Evolutionary conservation across 1,140 invertebrate genomes (phyloP), one percentile per base, ranked within the genome.

Genomic region (Ditylenchus dipsaci): DNA sequence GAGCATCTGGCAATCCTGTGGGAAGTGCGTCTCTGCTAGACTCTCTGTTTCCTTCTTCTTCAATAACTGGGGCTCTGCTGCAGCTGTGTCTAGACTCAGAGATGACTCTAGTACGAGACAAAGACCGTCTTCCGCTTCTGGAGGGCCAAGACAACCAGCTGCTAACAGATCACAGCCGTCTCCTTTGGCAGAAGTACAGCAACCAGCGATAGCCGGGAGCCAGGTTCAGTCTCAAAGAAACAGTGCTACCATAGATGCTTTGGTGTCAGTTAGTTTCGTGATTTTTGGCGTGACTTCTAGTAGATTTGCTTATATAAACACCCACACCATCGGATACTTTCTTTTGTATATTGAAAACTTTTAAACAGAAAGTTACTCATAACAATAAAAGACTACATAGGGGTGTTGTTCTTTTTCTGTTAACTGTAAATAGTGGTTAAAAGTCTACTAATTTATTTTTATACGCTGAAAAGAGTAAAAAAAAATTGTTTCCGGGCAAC

Each of bases 111-210:
- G 53, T 8, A 62, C 45, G 30, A 29, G 23, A 21, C 21, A 61
- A 26, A 26, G 63, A 26, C 63, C 63, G 17, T 57, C 63, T 61
- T 65, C 64, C 17, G 64, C 58, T 27, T 19, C 64, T 29, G 64
- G 15, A 53, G 49, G 49, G 15, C 15, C 49, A 26, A 3, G 49
- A 17, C n/a, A 19, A 26, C n/a, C 49, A 26, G 49, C 23, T 53
- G n/a, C 49, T 8, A 21, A 3, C 15, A 19, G 49, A 53, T 8
- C n/a, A 21, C 49, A 26, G 15, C 49, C 8, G 15, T 1, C 49
- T 17, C 49, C 49, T 53, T 15, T 8, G 15, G 15, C 49, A 26
- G 3, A 53, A 26, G 15, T 53, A 5, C 33, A 38, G 49, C 49
- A 19, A 17, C 49, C 49, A 21, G 8, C 49, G 8, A 17, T 19